Base-by-base conservation (phyloP, 2,113 vertebrate genomes). In the Prionailurus bengalensis region DNA sequence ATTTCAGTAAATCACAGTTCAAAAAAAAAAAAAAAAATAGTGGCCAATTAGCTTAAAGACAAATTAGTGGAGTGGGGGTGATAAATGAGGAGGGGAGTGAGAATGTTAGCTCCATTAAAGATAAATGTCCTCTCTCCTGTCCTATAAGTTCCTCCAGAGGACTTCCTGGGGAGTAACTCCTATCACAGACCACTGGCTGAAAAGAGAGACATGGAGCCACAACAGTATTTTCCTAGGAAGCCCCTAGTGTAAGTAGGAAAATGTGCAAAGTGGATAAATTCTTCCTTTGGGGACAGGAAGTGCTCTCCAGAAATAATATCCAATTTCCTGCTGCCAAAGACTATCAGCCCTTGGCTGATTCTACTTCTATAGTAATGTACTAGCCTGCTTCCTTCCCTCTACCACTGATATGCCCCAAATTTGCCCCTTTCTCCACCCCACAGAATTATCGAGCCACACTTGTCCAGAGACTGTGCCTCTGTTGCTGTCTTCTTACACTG, bases 271-370 rank as follows among this genome's bases (percentile, higher is more conserved):
- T 71, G 86, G 92, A 45, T 79, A 91, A 73, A 79, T 71, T 84
- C 48, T 74, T 66, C 89, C 82, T 93, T 33, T 55, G 0, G 27
- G 87, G 53, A 89, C 76, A 94, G 95, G 94, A 97, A 94, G 73
- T 39, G 89, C 81, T 96, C 92, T 95, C 58, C 81, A 85, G 95
- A 98, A 97, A 96, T 94, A 94, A 97, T 79, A 84, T 63, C 39
- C 79, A 55, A 39, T 85, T 97, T 98, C 97, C 95, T 97, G 81
- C 51, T 81, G 87, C 96, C 95, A 78, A 79, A 90, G 63, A 53
- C 65, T 70, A 70, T 70, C 93, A 68, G 74, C 39, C 83, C 5
- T 17, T 0, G 27, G 63, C 45, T 25, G 39, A 48, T 29, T 74
- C 61, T 73, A 16, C 70, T 27, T 39, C 80, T 29, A 7, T 0